Base-by-base conservation (phyloP, 2,797 vertebrate species). In the Hypotaenidia philippensis region DNA sequence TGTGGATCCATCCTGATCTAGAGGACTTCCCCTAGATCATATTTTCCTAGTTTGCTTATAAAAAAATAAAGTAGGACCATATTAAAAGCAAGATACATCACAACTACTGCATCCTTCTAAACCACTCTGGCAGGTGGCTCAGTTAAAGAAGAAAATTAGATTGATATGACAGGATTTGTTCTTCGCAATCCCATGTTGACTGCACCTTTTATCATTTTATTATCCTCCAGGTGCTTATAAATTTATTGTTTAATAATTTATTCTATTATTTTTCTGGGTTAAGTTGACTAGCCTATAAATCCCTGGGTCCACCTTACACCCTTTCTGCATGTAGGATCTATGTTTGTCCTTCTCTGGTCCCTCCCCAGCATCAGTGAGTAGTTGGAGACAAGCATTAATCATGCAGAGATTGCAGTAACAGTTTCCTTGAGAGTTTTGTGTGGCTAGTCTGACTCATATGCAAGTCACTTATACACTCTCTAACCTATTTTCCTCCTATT, bases 181-280 rank as follows among this genome's bases (percentile, higher is more conserved):
- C 88, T 82, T 65, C 69, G 44, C 65, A 79, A 63, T 70, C 55
- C 70, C 40, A 22, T 36, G 44, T 29, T 90, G 80, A 55, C 65
- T 86, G 47, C 13, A 44, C 20, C 65, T 87, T 83, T 93, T 55
- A 78, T 90, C 34, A 66, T 82, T 93, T 90, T 88, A 76, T 95
- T 96, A 77, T 61, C 74, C 38, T 83, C 63, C 32, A 66, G n/a
- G 7, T 69, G 36, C 22, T 86, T 69, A 60, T 29, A 56, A 78
- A 81, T 87, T 25, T 57, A 86, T 77, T 53, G 69, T 63, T 94
- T 78, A 94, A 82, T 84, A 80, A 83, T 92, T 86, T 86, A 75
- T 38, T 70, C 8, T 74, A 49, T 83, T 72, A 38, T 84, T 88
- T 91, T 86, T 86, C 85, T 76, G 55, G 20, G 27, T 79, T 69